Percentiles rank a stretch among this genome's conserved stretches.
phyloP scores from a whole-genome alignment of 2,888 invertebrate genomes.

The Chymomyza amoena region DNA sequence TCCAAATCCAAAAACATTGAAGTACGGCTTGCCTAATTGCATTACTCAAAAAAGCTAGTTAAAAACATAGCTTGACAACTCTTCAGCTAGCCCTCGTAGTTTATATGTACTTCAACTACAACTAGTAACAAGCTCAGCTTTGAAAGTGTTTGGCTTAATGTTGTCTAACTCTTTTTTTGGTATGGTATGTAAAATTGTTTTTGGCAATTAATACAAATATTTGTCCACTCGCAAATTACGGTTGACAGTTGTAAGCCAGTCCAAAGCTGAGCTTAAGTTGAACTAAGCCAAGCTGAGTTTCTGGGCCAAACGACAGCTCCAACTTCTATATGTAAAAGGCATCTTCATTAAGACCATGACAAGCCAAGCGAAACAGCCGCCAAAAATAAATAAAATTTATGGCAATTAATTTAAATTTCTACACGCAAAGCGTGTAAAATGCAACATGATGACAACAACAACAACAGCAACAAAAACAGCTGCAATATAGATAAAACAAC shows the following conservation, averaged over 20 bases:
- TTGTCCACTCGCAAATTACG: not conserved
- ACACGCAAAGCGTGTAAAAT: constrained; percentile 72
- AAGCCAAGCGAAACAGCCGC: constrained; percentile 29
- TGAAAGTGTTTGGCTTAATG: not conserved
- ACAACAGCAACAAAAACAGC: constrained; percentile 9
- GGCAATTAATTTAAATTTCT: constrained; percentile 71
- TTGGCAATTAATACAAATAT: not conserved
- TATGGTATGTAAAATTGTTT: not conserved
- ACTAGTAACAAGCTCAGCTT: not conserved
- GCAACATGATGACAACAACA: constrained; percentile 51
- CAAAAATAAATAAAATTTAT: constrained; percentile 37
- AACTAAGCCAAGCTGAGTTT: not conserved
- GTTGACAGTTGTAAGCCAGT: not conserved
- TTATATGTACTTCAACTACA: not conserved
- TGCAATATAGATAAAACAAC: not conserved
- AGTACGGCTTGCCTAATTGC: no score
- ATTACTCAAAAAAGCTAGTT: no score
- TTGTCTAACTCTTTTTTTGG: not conserved
- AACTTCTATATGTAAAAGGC: not conserved
- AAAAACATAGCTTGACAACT: no score
- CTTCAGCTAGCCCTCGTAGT: not conserved
- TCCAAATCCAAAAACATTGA: no score
- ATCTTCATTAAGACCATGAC: constrained; percentile 25
- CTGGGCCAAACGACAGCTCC: not conserved
- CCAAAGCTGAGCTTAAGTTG: not conserved